These are phyloP conservation scores for Pangasius djambal DNA, from an alignment of 2,797 vertebrate species.

Conservation along the genomic window DNA sequence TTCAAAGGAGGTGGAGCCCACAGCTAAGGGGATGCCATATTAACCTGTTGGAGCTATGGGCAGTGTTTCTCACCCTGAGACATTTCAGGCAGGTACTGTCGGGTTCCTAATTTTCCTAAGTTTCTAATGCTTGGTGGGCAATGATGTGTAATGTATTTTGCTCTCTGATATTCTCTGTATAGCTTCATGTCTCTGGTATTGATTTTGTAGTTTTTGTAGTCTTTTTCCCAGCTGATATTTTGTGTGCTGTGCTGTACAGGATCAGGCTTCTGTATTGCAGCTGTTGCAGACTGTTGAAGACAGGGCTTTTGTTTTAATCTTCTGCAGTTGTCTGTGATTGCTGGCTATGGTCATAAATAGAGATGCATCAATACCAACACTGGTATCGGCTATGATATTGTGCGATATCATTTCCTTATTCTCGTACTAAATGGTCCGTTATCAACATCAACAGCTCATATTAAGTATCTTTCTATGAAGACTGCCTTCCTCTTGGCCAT, in stretches of 20 bases:
- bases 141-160: background rate
- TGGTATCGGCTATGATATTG: background rate
- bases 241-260: background rate
- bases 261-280: slow-evolving; percentile 5
- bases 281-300: too few relatives aligned
- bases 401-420: background rate
- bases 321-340: background rate
- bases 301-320: background rate
- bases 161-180: background rate
- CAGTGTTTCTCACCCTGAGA: too few relatives aligned
- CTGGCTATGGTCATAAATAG: background rate
- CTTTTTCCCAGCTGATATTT: background rate
- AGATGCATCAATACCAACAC: background rate
- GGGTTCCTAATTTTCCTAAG: slow-evolving; percentile 34
- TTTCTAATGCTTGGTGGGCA: background rate
- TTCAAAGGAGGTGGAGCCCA: too few relatives aligned
- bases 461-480: too few relatives aligned
- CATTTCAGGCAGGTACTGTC: too few relatives aligned
- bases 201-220: background rate
- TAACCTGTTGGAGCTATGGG: too few relatives aligned
- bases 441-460: background rate
- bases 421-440: background rate
- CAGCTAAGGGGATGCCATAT: too few relatives aligned
- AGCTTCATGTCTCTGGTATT: background rate
- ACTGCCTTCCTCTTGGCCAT: too few relatives aligned